Percentiles rank a stretch among this genome's conserved stretches.
These are phyloP conservation scores for Cacoxenus indagator DNA, from an alignment of 2,888 invertebrate species.

Conservation along the genomic window DNA sequence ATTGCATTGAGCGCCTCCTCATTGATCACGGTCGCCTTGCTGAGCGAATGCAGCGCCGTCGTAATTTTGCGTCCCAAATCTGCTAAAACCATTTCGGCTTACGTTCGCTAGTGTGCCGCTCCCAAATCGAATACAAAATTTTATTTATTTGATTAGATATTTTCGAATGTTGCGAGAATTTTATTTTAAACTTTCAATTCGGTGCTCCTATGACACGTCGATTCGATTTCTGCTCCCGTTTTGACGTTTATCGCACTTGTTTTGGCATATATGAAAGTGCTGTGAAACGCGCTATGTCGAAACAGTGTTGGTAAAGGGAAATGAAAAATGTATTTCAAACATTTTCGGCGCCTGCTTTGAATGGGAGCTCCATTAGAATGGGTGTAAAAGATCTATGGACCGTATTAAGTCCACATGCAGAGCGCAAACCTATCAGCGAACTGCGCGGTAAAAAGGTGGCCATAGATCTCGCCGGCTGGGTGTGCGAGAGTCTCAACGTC, in stretches of 20 bases:
- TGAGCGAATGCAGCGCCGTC: slow-evolving; percentile 95
- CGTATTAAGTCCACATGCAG: slow-evolving; percentile 82
- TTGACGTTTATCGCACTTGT: slow-evolving; percentile 1
- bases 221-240: slow-evolving; percentile 19
- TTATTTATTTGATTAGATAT: slow-evolving; percentile 1
- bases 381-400: slow-evolving; percentile 92
- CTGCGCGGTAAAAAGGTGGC: slow-evolving; percentile 86
- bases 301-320: background rate
- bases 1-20: slow-evolving; percentile 99
- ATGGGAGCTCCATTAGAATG: slow-evolving; percentile 73
- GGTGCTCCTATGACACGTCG: slow-evolving; percentile 41
- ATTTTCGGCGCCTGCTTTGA: slow-evolving; percentile 11
- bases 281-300: background rate
- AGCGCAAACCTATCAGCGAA: slow-evolving; percentile 82
- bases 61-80: slow-evolving; percentile 99
- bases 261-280: slow-evolving; percentile 24
- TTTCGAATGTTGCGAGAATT: slow-evolving; percentile 36
- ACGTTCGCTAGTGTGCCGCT: background rate
- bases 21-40: slow-evolving; percentile 98
- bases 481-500: slow-evolving; percentile 87
- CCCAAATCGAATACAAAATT: background rate
- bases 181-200: slow-evolving; percentile 33
- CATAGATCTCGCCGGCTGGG: slow-evolving; percentile 92
- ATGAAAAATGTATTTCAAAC: slow-evolving; percentile 18
- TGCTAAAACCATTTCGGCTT: slow-evolving; percentile 94